Evolutionary conservation across 2,113 vertebrate species (phyloP), one percentile per base, ranked within the genome.

Genomic region (Epinephelus moara): DNA sequence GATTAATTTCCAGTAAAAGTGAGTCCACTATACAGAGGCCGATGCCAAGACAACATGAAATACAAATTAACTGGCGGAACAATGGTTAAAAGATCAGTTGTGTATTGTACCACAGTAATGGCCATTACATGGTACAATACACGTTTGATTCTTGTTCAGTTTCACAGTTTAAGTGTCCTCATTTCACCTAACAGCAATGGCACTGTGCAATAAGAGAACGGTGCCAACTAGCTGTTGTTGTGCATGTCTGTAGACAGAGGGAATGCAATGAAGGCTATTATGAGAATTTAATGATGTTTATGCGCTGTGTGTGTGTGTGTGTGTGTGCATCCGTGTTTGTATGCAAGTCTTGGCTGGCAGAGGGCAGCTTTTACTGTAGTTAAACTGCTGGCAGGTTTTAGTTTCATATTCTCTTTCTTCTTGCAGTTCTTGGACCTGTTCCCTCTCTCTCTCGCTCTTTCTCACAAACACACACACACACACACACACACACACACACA

Each of bases 401-500:
- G 12, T 63, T 62, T 66, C 27, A 25, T 30, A 78, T 85, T 70
- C 37, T 59, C 72, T 84, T 76, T 81, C 63, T 74, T 72, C 55
- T 64, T 62, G 23, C 64, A 45, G 9, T 25, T 84, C 21, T 69
- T 53, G 56, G 15, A 63, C 21, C 30, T 17, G 21, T 74, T 42
- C 33, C 33, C 33, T 81, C 21, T 62, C 42, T 76, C 49, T 66
- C 63, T n/a, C 49, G 56, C 63, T n/a, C 40, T 62, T 60, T 40
- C 27, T 37, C 33, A 19, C 17, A 17, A 33, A 17, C 52, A 6
- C 70, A 9, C 30, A 14, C 64, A 33, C 14, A n/a, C n/a, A 45
- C 27, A 33, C 25, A n/a, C 56, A 37, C 45, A 47, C 12, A 37
- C 25, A 47, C 30, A 9, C 5, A 15, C 8, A 37, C 25, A 45